These are phyloP conservation scores for Amphipoea oculea DNA, from an alignment of 2,888 invertebrate species.

Conservation along the genomic window DNA sequence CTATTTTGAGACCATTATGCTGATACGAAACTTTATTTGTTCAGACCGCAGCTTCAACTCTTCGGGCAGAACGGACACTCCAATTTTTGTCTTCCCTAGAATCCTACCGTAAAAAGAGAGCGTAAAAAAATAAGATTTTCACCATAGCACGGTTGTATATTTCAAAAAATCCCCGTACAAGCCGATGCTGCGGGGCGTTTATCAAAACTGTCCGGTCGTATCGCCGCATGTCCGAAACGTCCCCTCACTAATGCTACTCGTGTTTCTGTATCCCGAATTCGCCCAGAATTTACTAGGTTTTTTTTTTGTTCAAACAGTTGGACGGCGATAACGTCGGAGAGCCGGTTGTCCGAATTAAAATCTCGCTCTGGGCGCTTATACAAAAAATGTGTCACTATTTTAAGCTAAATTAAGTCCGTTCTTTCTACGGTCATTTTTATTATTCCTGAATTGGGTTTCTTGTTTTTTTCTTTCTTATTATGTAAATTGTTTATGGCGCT, in stretches of 20 bases:
- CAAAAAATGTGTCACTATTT: slow-evolving; percentile 71
- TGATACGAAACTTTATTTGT: not conserved
- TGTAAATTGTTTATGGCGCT: not conserved
- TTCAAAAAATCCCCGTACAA: slow-evolving; percentile 56
- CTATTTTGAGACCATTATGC: not conserved
- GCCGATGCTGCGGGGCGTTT: slow-evolving; percentile 72
- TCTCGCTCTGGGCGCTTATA: slow-evolving; percentile 69
- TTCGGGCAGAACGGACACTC: not conserved
- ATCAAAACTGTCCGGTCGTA: slow-evolving; percentile 77
- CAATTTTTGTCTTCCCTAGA: not conserved
- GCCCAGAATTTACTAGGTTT: slow-evolving; percentile 66
- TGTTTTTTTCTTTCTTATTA: not conserved
- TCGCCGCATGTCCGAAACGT: slow-evolving; percentile 71
- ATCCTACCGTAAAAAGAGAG: not conserved
- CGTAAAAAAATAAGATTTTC: slow-evolving; percentile 35
- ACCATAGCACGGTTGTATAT: slow-evolving; percentile 25
- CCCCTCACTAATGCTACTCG: slow-evolving; percentile 64
- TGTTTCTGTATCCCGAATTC: slow-evolving; percentile 67
- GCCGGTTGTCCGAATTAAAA: slow-evolving; percentile 75
- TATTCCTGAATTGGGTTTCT: slow-evolving; percentile 34
- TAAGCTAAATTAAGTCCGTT: slow-evolving; percentile 61
- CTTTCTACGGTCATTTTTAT: slow-evolving; percentile 42
- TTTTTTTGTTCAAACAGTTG: slow-evolving; percentile 74
- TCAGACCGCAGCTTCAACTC: not conserved
- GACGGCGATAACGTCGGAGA: slow-evolving; percentile 74